Evolutionary conservation across 1,140 invertebrate genomes (phyloP).

Genomic region (Diachasmimorpha longicaudata): DNA sequence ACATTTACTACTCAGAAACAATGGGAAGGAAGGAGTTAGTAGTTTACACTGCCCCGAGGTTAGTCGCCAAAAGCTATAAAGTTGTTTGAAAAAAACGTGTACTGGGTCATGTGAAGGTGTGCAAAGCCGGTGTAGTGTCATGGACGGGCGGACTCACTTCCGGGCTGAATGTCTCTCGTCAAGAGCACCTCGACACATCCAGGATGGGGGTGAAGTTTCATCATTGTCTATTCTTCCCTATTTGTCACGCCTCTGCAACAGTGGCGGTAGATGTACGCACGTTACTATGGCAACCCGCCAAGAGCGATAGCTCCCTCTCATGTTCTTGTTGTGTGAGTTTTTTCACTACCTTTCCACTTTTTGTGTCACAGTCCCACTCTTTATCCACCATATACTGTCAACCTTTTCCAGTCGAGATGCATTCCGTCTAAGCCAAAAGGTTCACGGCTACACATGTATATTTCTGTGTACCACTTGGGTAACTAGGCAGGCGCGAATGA

Average conservation of each 20-base stretch:
- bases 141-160: slow-evolving; percentile 13
- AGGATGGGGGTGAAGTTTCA: background rate
- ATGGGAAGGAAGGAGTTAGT: background rate
- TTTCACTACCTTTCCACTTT: background rate
- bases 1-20: background rate
- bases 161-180: slow-evolving; percentile 16
- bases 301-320: background rate
- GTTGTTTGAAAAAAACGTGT: background rate
- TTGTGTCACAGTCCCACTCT: background rate
- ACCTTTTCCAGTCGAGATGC: slow-evolving; percentile 6
- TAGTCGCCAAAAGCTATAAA: background rate
- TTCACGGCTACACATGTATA: background rate
- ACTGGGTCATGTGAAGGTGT: background rate
- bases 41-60: background rate
- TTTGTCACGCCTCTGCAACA: slow-evolving; percentile 26
- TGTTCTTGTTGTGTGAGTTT: background rate
- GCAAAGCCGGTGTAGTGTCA: slow-evolving; percentile 1
- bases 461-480: background rate
- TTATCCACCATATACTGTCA: background rate
- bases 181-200: slow-evolving; percentile 5
- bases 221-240: slow-evolving; percentile 27
- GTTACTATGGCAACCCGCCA: slow-evolving; percentile 9
- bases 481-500: slow-evolving; percentile 11
- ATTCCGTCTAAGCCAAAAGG: background rate
- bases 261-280: background rate